These are phyloP conservation scores for Parotia lawesii DNA, from an alignment of 2,113 vertebrate genomes.

Conservation along the genomic window DNA sequence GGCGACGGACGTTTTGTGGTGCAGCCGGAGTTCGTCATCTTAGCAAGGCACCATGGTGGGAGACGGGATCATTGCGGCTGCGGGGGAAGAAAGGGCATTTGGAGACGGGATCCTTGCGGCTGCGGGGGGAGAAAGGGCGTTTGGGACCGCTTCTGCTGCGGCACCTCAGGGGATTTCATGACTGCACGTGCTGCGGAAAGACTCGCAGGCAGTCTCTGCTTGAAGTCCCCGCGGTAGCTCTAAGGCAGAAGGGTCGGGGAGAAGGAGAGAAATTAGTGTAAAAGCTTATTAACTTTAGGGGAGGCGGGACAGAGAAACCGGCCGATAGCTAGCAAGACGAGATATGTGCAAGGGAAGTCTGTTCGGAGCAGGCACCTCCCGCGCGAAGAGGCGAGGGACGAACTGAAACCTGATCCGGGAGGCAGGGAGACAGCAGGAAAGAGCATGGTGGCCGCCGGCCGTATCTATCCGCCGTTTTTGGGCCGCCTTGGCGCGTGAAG, in stretches of 20 bases:
- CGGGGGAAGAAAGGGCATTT: neutral
- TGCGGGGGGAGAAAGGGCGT: neutral
- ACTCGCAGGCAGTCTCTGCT: too few relatives aligned
- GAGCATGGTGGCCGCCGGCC: accelerated
- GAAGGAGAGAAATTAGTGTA: neutral
- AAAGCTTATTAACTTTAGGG: neutral
- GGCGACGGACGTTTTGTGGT: accelerated
- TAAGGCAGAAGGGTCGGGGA: neutral
- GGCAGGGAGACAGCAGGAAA: too few relatives aligned
- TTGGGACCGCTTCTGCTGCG: neutral
- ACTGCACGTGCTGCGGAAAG: accelerated
- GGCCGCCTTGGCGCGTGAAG: neutral
- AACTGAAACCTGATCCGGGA: accelerated
- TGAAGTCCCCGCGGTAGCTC: neutral
- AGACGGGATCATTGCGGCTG: neutral
- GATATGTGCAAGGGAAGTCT: accelerated
- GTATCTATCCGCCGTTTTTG: accelerated
- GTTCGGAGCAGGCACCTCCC: too few relatives aligned
- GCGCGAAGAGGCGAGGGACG: neutral
- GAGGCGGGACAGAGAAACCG: neutral
- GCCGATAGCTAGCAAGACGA: too few relatives aligned
- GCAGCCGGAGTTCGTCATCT: neutral
- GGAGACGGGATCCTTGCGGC: neutral
- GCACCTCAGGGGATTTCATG: accelerated
- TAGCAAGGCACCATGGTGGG: slow-evolving; percentile 8